These are phyloP conservation scores for Pyrgus malvae DNA, from an alignment of 2,888 invertebrate species.

Conservation along the genomic window DNA sequence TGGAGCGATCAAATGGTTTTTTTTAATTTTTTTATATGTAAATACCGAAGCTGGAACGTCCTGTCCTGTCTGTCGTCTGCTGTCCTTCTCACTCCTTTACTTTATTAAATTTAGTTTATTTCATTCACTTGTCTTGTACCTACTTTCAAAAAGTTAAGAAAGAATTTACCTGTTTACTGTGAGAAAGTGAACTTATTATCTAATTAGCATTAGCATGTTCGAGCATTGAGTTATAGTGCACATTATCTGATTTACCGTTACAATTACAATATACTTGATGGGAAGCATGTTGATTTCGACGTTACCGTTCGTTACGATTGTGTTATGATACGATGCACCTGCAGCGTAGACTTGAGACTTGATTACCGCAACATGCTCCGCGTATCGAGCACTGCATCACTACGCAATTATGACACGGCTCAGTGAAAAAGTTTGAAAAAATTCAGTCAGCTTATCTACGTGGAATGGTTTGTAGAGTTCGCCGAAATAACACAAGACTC, in stretches of 20 bases:
- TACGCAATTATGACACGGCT: constrained; percentile 50
- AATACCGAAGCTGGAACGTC: too few species aligned
- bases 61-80: constrained; percentile 22
- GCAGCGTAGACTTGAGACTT: constrained; percentile 38
- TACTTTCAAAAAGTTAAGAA: constrained; percentile 67
- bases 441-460: constrained; percentile 56
- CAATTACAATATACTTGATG: constrained; percentile 55
- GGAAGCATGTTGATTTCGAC: constrained; percentile 54
- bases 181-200: constrained; percentile 64
- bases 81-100: constrained; percentile 40
- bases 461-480: constrained; percentile 43
- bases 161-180: constrained; percentile 59
- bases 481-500: constrained; percentile 52
- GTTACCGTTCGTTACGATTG: constrained; percentile 59
- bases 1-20: too few species aligned
- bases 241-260: constrained; percentile 70
- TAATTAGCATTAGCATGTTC: constrained; percentile 55
- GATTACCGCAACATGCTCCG: constrained; percentile 41
- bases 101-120: background rate
- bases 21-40: too few species aligned
- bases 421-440: constrained; percentile 45
- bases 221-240: constrained; percentile 44
- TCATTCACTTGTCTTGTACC: constrained; percentile 36
- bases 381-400: constrained; percentile 45
- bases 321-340: constrained; percentile 35